Base-by-base conservation (phyloP, 2,797 vertebrate genomes). In the Chaunax sp. region DNA sequence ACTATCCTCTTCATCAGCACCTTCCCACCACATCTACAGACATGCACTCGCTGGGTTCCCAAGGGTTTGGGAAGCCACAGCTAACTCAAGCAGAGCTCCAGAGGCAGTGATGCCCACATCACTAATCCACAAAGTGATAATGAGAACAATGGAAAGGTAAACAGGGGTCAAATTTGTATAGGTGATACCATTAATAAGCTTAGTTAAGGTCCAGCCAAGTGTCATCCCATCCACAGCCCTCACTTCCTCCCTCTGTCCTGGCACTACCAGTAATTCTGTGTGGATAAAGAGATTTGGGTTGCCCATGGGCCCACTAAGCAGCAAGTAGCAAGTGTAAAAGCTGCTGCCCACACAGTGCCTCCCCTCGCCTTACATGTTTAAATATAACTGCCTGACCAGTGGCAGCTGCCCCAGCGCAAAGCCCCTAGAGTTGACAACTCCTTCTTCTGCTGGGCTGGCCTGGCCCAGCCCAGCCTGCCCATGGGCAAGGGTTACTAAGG, bases 261-360 rank as follows among this genome's bases (percentile, higher is more conserved):
- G 80, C 76, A 75, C 80, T 80, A 78, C 79, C 64, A 62, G 53
- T 70, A 90, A 85, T 93, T 93, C 87, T 87, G 89, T 87, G 62
- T 61, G 83, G 92, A 92, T 93, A 88, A 92, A 92, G 78, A 84
- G 90, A 89, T 93, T 92, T 92, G 87, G 78, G 82, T 78, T 83
- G 45, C 77, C 75, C 75, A 72, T 76, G 64, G 82, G 73, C 72
- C 73, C 62, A 64, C 59, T 72, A 78, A 89, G 85, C 84, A 88
- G 50, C 85, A 90, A 90, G 92, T 93, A 93, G 91, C 91, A 90
- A 90, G 90, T 92, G 91, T 92, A 87, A 92, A 92, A 85, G 82
- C 87, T 80, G 66, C 56, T 67, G 74, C 77, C 76, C 79, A 61
- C 77, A 72, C 63, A 56, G 69, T 77, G 77, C 84, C 75, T 83